These are phyloP conservation scores for Endomychus coccineus DNA, from an alignment of 2,888 invertebrate species.

Conservation along the genomic window DNA sequence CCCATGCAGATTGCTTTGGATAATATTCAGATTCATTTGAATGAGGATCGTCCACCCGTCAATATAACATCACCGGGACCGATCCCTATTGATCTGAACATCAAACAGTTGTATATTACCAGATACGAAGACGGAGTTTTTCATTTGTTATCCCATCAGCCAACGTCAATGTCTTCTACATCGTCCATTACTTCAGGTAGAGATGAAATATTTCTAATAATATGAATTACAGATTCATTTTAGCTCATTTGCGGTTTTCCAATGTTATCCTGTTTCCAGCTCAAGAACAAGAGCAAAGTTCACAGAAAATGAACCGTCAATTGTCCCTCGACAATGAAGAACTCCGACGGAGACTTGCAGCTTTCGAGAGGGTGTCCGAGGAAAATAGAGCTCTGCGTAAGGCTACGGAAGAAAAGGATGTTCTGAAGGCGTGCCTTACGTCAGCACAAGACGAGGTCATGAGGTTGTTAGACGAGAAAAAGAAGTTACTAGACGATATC, in stretches of 20 bases:
- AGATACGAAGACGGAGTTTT: conserved; percentile 69
- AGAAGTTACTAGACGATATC: conserved; percentile 62
- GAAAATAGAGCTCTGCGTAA: conserved; percentile 48
- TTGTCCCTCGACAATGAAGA: conserved; percentile 53
- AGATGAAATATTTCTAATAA: background rate
- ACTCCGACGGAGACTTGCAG: conserved; percentile 51
- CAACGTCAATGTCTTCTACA: conserved; percentile 18
- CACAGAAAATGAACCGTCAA: conserved; percentile 8
- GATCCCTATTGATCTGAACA: conserved; percentile 67
- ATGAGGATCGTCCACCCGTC: conserved; percentile 76
- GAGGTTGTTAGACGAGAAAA: conserved; percentile 64
- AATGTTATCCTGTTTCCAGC: conserved; percentile 5
- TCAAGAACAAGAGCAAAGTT: conserved; percentile 17
- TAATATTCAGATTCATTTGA: conserved; percentile 65
- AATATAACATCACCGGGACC: conserved; percentile 77
- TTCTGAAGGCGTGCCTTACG: conserved; percentile 52
- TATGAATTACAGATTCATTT: background rate
- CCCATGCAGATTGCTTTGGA: conserved; percentile 73
- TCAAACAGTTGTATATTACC: conserved; percentile 62
- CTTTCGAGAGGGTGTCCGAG: conserved; percentile 53
- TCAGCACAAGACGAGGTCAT: conserved; percentile 71
- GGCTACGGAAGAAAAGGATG: conserved; percentile 53
- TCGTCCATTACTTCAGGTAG: conserved; percentile 23
- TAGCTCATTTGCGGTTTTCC: no score
- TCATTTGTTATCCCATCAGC: conserved; percentile 55